phyloP scores from a whole-genome alignment of 2,113 vertebrate genomes.

The Chaetops frenatus region DNA sequence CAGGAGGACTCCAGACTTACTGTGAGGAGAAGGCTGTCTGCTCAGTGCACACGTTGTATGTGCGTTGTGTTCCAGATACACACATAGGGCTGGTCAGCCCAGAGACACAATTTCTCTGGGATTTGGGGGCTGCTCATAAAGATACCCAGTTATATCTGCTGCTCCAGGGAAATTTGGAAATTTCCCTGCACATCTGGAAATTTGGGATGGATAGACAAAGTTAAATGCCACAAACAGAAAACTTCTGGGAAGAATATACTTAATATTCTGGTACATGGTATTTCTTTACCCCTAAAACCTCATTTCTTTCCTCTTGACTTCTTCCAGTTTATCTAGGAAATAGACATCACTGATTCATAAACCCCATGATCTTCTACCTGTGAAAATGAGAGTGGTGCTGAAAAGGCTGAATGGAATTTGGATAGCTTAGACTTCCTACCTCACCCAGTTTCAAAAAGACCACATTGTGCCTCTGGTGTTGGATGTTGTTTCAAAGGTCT shows the following conservation, averaged over 20 bases:
- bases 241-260: neutral
- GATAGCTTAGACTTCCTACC: neutral
- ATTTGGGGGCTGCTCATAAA: neutral
- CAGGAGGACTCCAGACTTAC: neutral
- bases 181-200: neutral
- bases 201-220: neutral
- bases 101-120: neutral
- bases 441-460: neutral
- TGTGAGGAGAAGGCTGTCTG: neutral
- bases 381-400: neutral
- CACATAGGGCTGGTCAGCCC: neutral
- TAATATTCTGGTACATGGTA: neutral
- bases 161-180: neutral
- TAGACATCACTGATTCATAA: neutral
- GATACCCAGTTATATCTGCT: neutral
- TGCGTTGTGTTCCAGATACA: neutral
- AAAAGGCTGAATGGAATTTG: neutral
- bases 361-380: neutral
- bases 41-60: accelerated
- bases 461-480: neutral
- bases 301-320: neutral
- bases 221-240: neutral
- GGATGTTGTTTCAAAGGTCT: neutral
- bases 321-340: neutral
- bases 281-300: neutral